phyloP scores from a whole-genome alignment of 2,797 vertebrate genomes.

The Taenioides sp. region DNA sequence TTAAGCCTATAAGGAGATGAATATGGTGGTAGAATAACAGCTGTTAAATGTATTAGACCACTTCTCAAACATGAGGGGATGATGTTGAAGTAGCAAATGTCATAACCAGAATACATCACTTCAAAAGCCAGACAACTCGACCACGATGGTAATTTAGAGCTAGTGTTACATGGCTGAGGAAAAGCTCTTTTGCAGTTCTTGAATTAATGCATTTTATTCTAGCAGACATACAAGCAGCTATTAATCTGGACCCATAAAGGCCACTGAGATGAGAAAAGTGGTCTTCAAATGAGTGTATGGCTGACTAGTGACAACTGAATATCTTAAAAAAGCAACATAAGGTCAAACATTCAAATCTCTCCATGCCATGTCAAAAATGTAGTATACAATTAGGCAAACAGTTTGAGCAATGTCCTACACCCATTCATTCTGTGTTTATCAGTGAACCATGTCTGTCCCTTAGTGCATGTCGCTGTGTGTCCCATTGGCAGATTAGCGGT shows the following conservation, averaged over 20 bases:
- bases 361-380: constrained; percentile 38
- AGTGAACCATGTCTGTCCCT: constrained; percentile 36
- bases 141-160: constrained; percentile 28
- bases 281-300: constrained; percentile 38
- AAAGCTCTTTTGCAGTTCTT: constrained; percentile 39
- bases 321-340: constrained; percentile 21
- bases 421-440: constrained; percentile 22
- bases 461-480: constrained; percentile 25
- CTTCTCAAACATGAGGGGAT: constrained; percentile 24
- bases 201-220: constrained; percentile 56
- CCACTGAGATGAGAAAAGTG: constrained; percentile 43
- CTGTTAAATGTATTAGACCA: constrained; percentile 13
- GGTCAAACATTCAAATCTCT: constrained; percentile 36
- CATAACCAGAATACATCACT: constrained; percentile 35
- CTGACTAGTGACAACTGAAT: not conserved
- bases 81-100: constrained; percentile 33
- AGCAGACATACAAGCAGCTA: constrained; percentile 50
- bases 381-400: constrained; percentile 19
- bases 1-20: not conserved
- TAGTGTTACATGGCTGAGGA: constrained; percentile 27
- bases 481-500: constrained; percentile 55
- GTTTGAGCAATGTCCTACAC: not conserved
- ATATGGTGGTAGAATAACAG: constrained; percentile 18
- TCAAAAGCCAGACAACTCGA: constrained; percentile 33
- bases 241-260: constrained; percentile 37